Conservation (phyloP, 2,797 vertebrate species). For the Sebastes trivittatus region DNA sequence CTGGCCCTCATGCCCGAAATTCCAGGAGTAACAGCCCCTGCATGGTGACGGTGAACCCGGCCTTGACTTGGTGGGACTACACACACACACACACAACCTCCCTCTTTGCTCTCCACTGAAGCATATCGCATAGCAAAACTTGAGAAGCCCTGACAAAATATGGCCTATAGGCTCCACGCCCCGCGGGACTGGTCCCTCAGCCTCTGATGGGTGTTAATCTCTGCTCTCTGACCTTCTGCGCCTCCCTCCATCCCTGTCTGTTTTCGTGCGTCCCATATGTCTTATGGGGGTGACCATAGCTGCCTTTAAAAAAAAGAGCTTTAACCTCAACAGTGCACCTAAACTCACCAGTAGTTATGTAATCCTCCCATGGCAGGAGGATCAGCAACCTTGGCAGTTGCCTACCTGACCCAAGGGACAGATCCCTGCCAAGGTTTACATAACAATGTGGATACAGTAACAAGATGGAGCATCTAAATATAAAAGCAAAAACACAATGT, state of each 20-base stretch:
- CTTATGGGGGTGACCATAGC: slow-evolving; percentile 41
- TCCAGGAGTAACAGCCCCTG: slow-evolving; percentile 67
- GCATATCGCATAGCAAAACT: slow-evolving; percentile 64
- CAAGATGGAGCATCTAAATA: slow-evolving; percentile 8
- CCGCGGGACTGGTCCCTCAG: slow-evolving; percentile 24
- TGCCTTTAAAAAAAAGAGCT: slow-evolving; percentile 42
- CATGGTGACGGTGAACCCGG: slow-evolving; percentile 67
- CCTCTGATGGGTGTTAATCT: slow-evolving; percentile 48
- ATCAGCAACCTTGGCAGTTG: slow-evolving; percentile 71
- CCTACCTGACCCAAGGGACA: slow-evolving; percentile 68
- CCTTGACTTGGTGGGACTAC: slow-evolving; percentile 64
- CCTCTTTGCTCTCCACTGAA: slow-evolving; percentile 29
- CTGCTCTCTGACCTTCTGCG: slow-evolving; percentile 50
- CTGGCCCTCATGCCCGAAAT: slow-evolving; percentile 70
- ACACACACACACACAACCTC: slow-evolving; percentile 23
- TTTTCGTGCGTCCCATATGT: slow-evolving; percentile 37
- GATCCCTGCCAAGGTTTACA: slow-evolving; percentile 73
- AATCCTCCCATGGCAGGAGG: slow-evolving; percentile 63
- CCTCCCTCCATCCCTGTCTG: background rate
- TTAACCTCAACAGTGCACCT: slow-evolving; percentile 28
- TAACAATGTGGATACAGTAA: slow-evolving; percentile 63
- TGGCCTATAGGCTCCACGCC: slow-evolving; percentile 42
- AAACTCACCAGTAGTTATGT: slow-evolving; percentile 67
- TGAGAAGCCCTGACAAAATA: slow-evolving; percentile 65
- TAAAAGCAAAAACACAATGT: background rate